These are phyloP conservation scores for Platynereis dumerilii DNA, from an alignment of 2,888 invertebrate genomes.

Conservation along the genomic window DNA sequence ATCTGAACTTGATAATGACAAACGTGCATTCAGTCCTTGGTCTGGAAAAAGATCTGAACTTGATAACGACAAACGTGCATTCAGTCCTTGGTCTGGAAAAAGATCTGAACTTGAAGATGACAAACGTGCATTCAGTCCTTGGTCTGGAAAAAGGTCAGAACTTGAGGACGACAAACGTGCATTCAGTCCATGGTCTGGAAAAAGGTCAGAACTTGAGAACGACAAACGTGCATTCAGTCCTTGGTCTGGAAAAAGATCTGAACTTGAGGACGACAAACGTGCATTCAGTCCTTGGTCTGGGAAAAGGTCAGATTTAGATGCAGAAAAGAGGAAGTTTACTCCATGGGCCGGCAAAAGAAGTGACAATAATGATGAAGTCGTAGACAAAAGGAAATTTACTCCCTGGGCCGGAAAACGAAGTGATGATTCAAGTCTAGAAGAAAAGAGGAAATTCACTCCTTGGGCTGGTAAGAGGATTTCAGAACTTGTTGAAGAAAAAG, in stretches of 20 bases:
- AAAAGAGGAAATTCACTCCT: too few relatives aligned
- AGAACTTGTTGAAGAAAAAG: neutral
- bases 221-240: slow-evolving; percentile 14
- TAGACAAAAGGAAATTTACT: slow-evolving; percentile 7
- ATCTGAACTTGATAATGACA: neutral
- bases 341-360: slow-evolving; percentile 22
- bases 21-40: slow-evolving; percentile 19
- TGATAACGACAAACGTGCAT: neutral
- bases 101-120: neutral
- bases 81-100: slow-evolving; percentile 23
- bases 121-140: slow-evolving; percentile 16
- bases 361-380: neutral
- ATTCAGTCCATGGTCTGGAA: neutral
- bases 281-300: neutral
- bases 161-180: neutral
- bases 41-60: slow-evolving; percentile 8
- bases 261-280: neutral
- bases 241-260: slow-evolving; percentile 13
- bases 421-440: too few relatives aligned
- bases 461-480: slow-evolving; percentile 14
- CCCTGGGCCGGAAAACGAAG: slow-evolving; percentile 20
- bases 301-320: neutral
- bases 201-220: too few relatives aligned
- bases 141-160: slow-evolving; percentile 10
- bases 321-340: slow-evolving; percentile 6